These are phyloP conservation scores for Notamacropus eugenii DNA, from an alignment of 2,797 vertebrate genomes.

Conservation along the genomic window DNA sequence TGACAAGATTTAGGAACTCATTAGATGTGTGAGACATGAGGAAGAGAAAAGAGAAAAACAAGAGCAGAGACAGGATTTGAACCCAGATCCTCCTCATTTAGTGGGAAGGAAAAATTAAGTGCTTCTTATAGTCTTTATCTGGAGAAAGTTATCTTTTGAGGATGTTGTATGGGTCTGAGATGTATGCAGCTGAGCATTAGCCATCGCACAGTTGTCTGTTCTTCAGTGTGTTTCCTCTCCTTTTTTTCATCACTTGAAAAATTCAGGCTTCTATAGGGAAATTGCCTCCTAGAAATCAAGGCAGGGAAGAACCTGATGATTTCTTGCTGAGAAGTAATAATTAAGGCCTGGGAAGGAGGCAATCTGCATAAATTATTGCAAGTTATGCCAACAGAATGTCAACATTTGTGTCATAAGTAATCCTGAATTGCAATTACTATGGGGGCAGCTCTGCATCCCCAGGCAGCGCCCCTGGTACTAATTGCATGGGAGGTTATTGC, in stretches of 20 bases:
- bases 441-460: conserved; percentile 78
- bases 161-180: background rate
- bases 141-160: background rate
- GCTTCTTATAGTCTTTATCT: background rate
- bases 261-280: conserved; percentile 61
- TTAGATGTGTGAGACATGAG: conserved; percentile 18
- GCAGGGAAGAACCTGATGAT: conserved; percentile 85
- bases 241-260: conserved; percentile 70
- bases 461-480: conserved; percentile 57
- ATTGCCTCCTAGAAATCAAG: conserved; percentile 83
- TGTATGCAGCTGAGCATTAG: background rate
- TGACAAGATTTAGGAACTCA: background rate
- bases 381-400: conserved; percentile 89
- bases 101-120: background rate
- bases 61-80: background rate
- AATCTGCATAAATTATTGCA: conserved; percentile 89
- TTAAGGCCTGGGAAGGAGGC: conserved; percentile 86
- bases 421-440: conserved; percentile 85
- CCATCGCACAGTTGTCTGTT: background rate
- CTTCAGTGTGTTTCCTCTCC: background rate
- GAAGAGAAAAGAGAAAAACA: background rate
- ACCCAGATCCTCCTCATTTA: background rate
- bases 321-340: conserved; percentile 86
- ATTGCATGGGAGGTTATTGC: conserved; percentile 66
- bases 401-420: conserved; percentile 88